Conservation (phyloP, 2,113 vertebrate genomes). For the Syngnathus scovelli region DNA sequence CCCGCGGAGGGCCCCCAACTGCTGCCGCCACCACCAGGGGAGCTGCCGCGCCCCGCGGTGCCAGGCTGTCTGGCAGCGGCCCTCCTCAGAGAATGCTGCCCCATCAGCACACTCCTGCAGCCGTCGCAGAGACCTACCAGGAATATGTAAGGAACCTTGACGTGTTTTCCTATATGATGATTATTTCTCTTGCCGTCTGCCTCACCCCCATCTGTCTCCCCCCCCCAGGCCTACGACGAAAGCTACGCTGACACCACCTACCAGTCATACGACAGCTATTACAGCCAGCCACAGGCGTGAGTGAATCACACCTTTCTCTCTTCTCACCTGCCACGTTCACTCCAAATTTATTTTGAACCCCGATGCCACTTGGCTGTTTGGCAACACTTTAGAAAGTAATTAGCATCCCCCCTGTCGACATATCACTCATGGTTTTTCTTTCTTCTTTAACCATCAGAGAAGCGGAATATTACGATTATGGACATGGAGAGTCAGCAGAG, state of each 20-base stretch:
- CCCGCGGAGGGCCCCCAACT: slow-evolving; percentile 80
- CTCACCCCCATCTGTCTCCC: slow-evolving; percentile 18
- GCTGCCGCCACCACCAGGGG: slow-evolving; percentile 77
- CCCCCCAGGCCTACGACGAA: slow-evolving; percentile 86
- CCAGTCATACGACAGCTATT: slow-evolving; percentile 93
- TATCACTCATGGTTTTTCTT: slow-evolving; percentile 14
- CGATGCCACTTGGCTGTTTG: slow-evolving; percentile 21
- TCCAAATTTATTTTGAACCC: slow-evolving; percentile 8
- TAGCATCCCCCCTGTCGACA: slow-evolving; percentile 22
- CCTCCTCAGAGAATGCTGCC: slow-evolving; percentile 83
- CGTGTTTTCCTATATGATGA: neutral
- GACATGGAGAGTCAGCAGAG: slow-evolving; percentile 91
- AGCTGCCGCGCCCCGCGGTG: slow-evolving; percentile 74
- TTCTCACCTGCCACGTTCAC: slow-evolving; percentile 42
- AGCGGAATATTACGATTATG: slow-evolving; percentile 96
- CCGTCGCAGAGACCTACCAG: slow-evolving; percentile 78
- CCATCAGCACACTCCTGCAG: slow-evolving; percentile 66
- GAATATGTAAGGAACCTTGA: slow-evolving; percentile 80
- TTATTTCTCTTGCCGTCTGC: slow-evolving; percentile 11
- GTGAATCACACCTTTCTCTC: slow-evolving; percentile 54
- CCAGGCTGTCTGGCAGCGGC: slow-evolving; percentile 74
- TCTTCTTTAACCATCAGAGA: slow-evolving; percentile 71
- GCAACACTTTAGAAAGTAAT: slow-evolving; percentile 37
- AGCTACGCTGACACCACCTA: slow-evolving; percentile 87
- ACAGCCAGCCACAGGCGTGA: slow-evolving; percentile 95